A percentile compares a stretch with the other conserved stretches of the same genome.
Conservation (phyloP, 2,113 vertebrate species). For the Cinclus mexicanus region DNA sequence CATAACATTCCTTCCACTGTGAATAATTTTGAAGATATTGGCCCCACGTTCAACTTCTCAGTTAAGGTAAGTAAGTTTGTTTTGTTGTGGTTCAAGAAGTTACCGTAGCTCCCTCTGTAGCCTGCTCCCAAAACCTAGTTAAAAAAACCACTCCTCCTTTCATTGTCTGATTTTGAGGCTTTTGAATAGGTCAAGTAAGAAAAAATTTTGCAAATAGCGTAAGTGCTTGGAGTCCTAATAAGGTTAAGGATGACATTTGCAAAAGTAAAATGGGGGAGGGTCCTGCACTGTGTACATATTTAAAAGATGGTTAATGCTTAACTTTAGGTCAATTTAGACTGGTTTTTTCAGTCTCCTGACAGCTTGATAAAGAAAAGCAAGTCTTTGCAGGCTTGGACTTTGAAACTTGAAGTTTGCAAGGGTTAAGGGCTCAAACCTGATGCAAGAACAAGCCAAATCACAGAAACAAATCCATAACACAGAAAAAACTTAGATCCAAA, state of each 20-base stretch:
- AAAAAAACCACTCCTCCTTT: not conserved
- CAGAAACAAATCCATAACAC: not conserved
- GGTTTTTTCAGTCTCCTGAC: not conserved
- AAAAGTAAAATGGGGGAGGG: not conserved
- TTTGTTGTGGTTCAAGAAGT: not conserved
- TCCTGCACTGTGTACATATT: not conserved
- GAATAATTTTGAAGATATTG: constrained; percentile 84
- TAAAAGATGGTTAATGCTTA: constrained; percentile 27
- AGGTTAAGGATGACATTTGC: not conserved
- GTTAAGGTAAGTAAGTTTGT: constrained; percentile 78
- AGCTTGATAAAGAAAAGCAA: not conserved
- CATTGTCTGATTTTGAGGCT: not conserved
- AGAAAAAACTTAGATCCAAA: not conserved
- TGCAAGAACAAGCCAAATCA: not conserved
- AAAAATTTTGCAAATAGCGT: not conserved
- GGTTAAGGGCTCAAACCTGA: not conserved
- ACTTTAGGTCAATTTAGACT: not conserved
- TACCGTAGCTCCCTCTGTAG: not conserved
- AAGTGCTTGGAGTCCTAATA: not conserved
- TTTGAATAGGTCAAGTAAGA: not conserved
- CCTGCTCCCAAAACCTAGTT: not conserved
- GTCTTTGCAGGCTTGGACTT: not conserved
- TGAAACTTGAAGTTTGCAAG: not conserved
- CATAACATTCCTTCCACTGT: constrained; percentile 69
- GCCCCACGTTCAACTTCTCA: constrained; percentile 87